Base-by-base conservation (phyloP, 2,888 invertebrate species). In the Athalia cordata region DNA sequence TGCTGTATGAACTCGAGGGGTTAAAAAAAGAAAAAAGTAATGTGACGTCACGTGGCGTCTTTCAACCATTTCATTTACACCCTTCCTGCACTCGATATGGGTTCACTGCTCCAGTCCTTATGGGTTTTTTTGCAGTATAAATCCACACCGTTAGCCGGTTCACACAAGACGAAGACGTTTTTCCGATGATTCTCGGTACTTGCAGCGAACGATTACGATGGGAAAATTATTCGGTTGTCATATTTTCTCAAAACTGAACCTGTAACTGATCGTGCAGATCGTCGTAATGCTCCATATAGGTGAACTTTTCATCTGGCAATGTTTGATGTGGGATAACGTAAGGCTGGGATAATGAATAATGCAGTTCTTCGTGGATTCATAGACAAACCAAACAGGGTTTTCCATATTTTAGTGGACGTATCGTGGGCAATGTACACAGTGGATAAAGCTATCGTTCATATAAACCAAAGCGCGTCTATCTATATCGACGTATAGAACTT, bases 311-410 rank as follows among this genome's bases (percentile, higher is more conserved):
- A 59, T 13, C 59, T 75, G 75, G 11, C 62, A 50, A 75, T 50
- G 50, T 64, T 62, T 64, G 75, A 50, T 50, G 62, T 29, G 29
- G 62, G n/a, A 29, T 43, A 50, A 3, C 29, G 52, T 29, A 50
- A 15, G 5, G 43, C 7, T n/a, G 47, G 59, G 11, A 49, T 13
- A 29, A 75, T 75, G 75, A 75, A 75, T 75, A 75, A 75, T 75
- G 62, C 75, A 75, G 61, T 8, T 75, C 57, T 55, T 68, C 50
- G 9, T n/a, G 43, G 9, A 75, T 64, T 75, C 61, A 84, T 82
- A 81, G 79, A 43, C 77, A 68, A 68, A 70, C 78, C 84, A 85
- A 85, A 85, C 81, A 83, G 78, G 85, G 81, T 84, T 75, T 84
- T 85, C 82, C 83, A 83, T 84, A 85, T 83, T 85, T 83, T 80